Base-by-base conservation (phyloP, 2,113 vertebrate genomes). In the Forbesichthys agassizii region DNA sequence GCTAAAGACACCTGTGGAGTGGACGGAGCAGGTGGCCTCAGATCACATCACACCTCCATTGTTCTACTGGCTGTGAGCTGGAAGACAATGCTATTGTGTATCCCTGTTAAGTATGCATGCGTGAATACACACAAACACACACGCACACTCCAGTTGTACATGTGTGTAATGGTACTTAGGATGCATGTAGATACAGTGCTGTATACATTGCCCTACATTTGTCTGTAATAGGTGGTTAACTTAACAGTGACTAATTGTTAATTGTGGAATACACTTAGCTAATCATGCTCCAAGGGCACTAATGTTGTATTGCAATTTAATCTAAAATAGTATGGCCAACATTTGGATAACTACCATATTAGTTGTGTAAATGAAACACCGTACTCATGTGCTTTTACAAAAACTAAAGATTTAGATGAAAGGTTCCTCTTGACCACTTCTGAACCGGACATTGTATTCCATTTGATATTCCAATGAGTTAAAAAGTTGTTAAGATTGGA, bases 1-100 rank as follows among this genome's bases (percentile, higher is more conserved):
- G 65, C 69, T 42, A 49, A 62, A 80, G 80, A 87, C 82, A 87
- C 89, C 87, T 86, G 86, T 79, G 65, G 59, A 83, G 60, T 74
- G 71, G 48, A 69, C 56, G 52, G 59, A 79, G 81, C 90, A 91
- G 90, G 83, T 91, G 88, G 71, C 86, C 52, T 66, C 80, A 36
- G 75, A 67, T 74, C 70, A 64, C 66, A 71, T 83, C 78, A 76
- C 75, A 78, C 68, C 80, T 71, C 74, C 77, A 74, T 58, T 33
- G 64, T 66, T 65, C 63, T 36, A 9, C 62, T 11, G 64, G 56
- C 74, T 67, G 58, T 65, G 71, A 13, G 62, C 71, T 55, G 76
- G 49, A 65, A 75, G 69, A 60, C 20, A 20, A 9, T 14, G 53
- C 12, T 54, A 16, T 14, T 76, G 75, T 61, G 13, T 5, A 5